Evolutionary conservation across 2,113 vertebrate genomes (phyloP), one percentile per base, ranked within the genome.

Genomic region (Orientallactaga bullata): DNA sequence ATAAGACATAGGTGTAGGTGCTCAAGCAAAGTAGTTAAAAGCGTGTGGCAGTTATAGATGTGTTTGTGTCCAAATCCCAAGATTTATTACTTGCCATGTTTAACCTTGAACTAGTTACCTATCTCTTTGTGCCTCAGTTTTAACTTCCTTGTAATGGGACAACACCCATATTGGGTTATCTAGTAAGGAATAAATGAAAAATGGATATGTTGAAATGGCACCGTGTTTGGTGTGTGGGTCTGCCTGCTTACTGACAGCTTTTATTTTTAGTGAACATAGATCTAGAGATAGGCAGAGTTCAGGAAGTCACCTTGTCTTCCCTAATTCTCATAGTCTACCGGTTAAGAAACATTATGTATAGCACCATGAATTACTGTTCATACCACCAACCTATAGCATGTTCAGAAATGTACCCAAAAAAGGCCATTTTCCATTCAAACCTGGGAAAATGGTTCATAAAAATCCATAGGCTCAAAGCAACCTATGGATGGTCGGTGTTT

Each of bases 391-490:
- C 60, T 58, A 35, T 86, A 71, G 1, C 7, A 28, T 37, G 35
- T 76, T 88, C 32, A 80, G 66, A 93, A 77, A 90, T 92, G 55
- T 90, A 42, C 55, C 92, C 72, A 26, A 37, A 87, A 95, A 55
- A 26, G 72, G 24, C 4, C 28, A 66, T 88, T 91, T 94, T 87
- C 82, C 72, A 61, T 60, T 91, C 68, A 76, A 35, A 35, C 16
- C 60, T 79, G 24, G 65, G 26, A 32, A 95, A 92, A 92, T 79
- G 47, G 39, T 92, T 97, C 79, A 69, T 83, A 68, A 83, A 81
- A 88, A 69, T 60, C n/a, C 55, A 71, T 15, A 60, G 55, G 9
- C 42, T 93, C 89, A 88, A 94, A 90, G 82, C 55, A 95, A 95
- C 82, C 71, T 97, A n/a, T n/a, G 71, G n/a, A 73, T 91, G 39